Base-by-base conservation (phyloP, 2,797 vertebrate species). In the Phoeniculus purpureus region DNA sequence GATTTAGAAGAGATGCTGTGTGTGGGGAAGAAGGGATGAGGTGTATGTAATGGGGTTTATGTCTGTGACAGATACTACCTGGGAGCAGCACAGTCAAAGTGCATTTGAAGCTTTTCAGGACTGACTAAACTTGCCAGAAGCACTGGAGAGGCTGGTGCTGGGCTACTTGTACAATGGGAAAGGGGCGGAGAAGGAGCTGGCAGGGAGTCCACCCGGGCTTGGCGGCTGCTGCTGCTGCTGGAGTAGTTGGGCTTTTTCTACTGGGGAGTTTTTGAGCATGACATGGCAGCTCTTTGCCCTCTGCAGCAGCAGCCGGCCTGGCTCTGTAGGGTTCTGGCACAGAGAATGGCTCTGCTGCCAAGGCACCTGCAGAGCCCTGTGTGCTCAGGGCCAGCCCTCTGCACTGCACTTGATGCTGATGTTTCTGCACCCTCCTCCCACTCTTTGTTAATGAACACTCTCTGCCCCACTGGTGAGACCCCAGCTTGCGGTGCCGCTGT, bases 401-500 rank as follows among this genome's bases (percentile, higher is more conserved):
- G 51, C 5, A 1, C 18, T 5, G 20, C 3, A 2, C 16, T 22
- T 37, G 23, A 21, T 32, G 51, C 23, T 34, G 29, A 6, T 1
- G 2, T 29, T 79, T 21, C 45, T 76, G 25, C 8, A 3, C 21
- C 43, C 50, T 47, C 26, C 70, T 2, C 52, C 22, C 43, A 10
- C 40, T 12, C 18, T 32, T 52, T 76, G 27, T 21, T 23, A 2
- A 10, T 20, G 71, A 10, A 23, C 1, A 0, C 6, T 75, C n/a
- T 17, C 11, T 65, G 71, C 10, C 64, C 56, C 5, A 0, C 29
- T 0, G 5, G 31, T 5, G 67, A 54, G 25, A 20, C 7, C 64
- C 32, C 52, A 29, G 56, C 60, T 73, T 3, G 0, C 16, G 2
- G n/a, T 14, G 34, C 14, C 10, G 0, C 34, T 2, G 12, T 4